Base-by-base conservation (phyloP, 2,113 vertebrate species). In the Ivindomyrus marchei region DNA sequence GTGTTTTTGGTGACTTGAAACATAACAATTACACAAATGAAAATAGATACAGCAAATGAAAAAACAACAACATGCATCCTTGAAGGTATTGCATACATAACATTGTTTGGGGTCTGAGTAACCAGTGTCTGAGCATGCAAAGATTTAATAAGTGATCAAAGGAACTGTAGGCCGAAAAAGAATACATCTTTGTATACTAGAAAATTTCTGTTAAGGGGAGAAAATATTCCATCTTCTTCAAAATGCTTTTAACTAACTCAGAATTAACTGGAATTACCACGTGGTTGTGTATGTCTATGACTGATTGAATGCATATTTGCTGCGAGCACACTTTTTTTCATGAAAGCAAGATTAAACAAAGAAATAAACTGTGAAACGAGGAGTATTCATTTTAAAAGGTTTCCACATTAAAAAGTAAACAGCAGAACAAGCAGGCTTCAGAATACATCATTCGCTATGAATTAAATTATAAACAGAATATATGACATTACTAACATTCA, bases 401-500 rank as follows among this genome's bases (percentile, higher is more conserved):
- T 46, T 70, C 85, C 17, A 70, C n/a, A 15, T 24, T 42, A 89
- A 53, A 89, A 13, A 80, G 49, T 39, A 36, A 83, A 31, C 13
- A 88, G 31, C 49, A 13, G 27, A 52, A 83, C 53, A 89, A 84
- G 80, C 50, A 84, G 27, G 24, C 49, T 53, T 77, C 50, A 84
- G 17, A 56, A n/a, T 45, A 6, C 24, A 83, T 83, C 74, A 56
- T 52, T 49, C 58, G 8, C 19, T 83, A 84, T 62, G 31, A 74
- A 83, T 89, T 66, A 39, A 52, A 89, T 77, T 89, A 90, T 94
- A 93, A 93, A 92, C 92, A 92, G 91, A 92, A 93, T 93, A 94
- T 94, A 93, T 92, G 94, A 95, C 93, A 92, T 93, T 93, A 92
- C 93, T 94, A 92, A 94, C 83, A 27, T 85, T 95, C 93, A 93